Percentiles rank a stretch among this genome's conserved stretches.
Evolutionary conservation across 2,888 invertebrate genomes (phyloP).

Genomic region (Serrognathus titanus): DNA sequence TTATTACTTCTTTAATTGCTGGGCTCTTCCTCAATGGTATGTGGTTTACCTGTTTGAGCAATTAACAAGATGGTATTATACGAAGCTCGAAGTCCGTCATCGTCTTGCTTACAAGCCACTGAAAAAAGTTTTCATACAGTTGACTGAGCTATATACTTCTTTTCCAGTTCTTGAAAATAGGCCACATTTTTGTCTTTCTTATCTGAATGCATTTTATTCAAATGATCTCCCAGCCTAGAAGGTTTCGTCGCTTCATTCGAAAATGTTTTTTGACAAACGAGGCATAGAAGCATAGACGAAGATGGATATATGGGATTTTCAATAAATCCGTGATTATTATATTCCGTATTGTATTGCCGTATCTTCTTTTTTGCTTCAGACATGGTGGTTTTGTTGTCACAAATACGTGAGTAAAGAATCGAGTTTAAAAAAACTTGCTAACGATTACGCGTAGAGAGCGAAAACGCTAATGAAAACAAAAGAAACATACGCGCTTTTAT

Average conservation of each 20-base stretch:
- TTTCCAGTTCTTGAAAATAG: conserved; percentile 31
- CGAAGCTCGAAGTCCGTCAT: conserved; percentile 13
- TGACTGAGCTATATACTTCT: conserved; percentile 27
- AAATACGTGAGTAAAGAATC: too few species aligned
- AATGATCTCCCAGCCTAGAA: conserved; percentile 32
- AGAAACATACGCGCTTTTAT: too few species aligned
- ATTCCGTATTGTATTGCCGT: conserved; percentile 4
- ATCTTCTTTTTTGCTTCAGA: background rate
- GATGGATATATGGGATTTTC: background rate
- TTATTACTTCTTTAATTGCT: conserved; percentile 31
- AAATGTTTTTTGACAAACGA: conserved; percentile 16
- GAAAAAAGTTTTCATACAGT: conserved; percentile 22
- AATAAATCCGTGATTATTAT: background rate
- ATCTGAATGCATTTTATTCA: conserved; percentile 31
- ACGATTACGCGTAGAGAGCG: too few species aligned
- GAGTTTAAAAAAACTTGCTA: too few species aligned
- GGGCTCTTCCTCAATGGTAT: conserved; percentile 33
- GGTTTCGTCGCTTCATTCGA: conserved; percentile 31
- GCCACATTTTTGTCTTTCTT: conserved; percentile 29
- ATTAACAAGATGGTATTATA: conserved; percentile 27
- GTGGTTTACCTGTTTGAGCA: conserved; percentile 29
- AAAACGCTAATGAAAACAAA: too few species aligned
- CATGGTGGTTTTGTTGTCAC: background rate
- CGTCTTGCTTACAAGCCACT: conserved; percentile 25
- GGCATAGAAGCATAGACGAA: background rate